Base-by-base conservation (phyloP, 2,113 vertebrate genomes). In the Cheirogaleus medius region DNA sequence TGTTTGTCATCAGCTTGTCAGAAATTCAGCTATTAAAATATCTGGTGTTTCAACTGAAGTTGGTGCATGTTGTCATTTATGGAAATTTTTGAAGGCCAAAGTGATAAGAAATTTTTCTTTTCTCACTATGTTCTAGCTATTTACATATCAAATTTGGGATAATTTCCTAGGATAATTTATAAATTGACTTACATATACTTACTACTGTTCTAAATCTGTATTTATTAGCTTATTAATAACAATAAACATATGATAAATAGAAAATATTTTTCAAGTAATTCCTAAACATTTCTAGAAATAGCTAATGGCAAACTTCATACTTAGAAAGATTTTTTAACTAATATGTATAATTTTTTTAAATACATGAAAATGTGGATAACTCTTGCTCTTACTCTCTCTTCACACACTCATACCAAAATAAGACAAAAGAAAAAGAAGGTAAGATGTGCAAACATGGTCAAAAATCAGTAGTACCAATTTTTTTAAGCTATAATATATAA, bases 11-110 rank as follows among this genome's bases (percentile, higher is more conserved):
- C 82, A 96, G 18, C 27, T 83, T 87, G 13, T 95, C 44, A 92
- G 69, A 95, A 97, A 85, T 71, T 93, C 60, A 47, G 34, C 52
- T 91, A 27, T 81, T 21, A 93, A 91, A 84, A 84, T 93, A 63
- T 29, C 60, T 92, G 54, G 54, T 94, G 27, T 71, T 87, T 95
- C 49, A 94, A 5, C 81, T 63, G 32, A 89, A 63, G 25, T 82
- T 77, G 12, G 56, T 68, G 23, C 58, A 54, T 88, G 37, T 29
- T 84, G 23, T 93, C 95, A 81, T 82, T 60, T 68, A 42, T 89
- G 73, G 73, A 73, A 95, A 60, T 69, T 32, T 90, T 82, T 90
- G 37, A 78, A 96, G 58, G 58, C 42, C 17, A 82, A 84, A 96
- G 39, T 86, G 84, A 89, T 87, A 0, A 32, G 56, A n/a, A n/a